These are phyloP conservation scores for Battus philenor DNA, from an alignment of 1,140 invertebrate genomes.

Conservation along the genomic window DNA sequence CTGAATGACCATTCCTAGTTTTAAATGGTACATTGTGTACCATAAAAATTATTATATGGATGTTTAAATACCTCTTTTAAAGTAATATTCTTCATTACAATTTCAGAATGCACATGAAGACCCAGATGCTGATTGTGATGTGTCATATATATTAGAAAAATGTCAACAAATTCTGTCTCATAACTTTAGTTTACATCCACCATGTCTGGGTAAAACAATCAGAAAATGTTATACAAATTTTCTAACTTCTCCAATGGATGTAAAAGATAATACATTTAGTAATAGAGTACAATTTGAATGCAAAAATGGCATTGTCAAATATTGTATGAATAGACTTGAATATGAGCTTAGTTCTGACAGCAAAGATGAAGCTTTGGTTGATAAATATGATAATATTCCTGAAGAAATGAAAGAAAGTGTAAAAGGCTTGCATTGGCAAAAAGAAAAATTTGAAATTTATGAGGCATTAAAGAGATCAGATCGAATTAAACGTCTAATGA, in stretches of 20 bases:
- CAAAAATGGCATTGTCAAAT: constrained; percentile 52
- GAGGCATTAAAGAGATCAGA: constrained; percentile 47
- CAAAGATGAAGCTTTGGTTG: constrained; percentile 43
- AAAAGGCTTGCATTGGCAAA: constrained; percentile 48
- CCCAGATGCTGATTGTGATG: constrained; percentile 29
- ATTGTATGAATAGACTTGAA: constrained; percentile 56
- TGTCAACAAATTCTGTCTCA: constrained; percentile 47
- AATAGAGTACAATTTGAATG: constrained; percentile 39
- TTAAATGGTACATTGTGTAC: too few species aligned
- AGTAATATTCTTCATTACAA: too few species aligned
- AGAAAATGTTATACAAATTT: constrained; percentile 55
- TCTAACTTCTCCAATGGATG: constrained; percentile 44
- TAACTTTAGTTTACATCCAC: constrained; percentile 52
- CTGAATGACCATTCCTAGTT: too few species aligned
- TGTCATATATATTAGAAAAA: constrained; percentile 39
- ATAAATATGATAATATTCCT: constrained; percentile 42
- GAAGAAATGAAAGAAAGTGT: constrained; percentile 43
- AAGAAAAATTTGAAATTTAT: constrained; percentile 56
- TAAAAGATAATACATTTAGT: constrained; percentile 45
- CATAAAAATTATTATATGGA: too few species aligned
- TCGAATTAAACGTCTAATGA: constrained; percentile 58
- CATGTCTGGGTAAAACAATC: constrained; percentile 40
- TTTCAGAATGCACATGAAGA: constrained; percentile 69
- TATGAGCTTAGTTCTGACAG: constrained; percentile 48
- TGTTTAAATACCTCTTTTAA: too few species aligned